Percentiles rank a stretch among this genome's conserved stretches.
phyloP scores from a whole-genome alignment of 2,888 invertebrate species.

The Rhopalosiphum nymphaeae region DNA sequence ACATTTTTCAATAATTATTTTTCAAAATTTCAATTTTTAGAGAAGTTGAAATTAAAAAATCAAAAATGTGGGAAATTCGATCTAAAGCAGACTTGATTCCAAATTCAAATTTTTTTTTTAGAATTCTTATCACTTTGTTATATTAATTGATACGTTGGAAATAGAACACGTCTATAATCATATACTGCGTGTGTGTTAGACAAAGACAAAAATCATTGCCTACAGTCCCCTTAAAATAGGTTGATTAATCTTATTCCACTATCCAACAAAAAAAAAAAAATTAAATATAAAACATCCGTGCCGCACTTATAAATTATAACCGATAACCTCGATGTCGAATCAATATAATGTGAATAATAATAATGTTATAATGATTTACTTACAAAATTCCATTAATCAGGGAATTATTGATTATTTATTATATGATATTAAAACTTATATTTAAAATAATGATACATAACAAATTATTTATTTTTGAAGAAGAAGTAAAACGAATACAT shows the following conservation, averaged over 20 bases:
- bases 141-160: no score
- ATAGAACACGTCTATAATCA: no score
- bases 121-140: no score
- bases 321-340: constrained; percentile 35
- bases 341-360: constrained; percentile 7
- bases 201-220: no score
- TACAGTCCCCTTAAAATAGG: neutral
- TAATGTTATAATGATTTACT: constrained; percentile 17
- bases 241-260: neutral
- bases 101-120: no score
- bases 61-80: no score
- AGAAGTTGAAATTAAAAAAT: no score
- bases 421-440: neutral
- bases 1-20: no score
- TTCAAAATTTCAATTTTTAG: no score
- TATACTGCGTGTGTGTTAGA: no score
- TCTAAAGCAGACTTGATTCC: no score
- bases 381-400: constrained; percentile 3
- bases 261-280: constrained; percentile 17
- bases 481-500: neutral
- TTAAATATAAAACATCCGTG: neutral
- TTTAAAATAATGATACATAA: neutral
- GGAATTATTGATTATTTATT: neutral
- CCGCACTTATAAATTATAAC: neutral
- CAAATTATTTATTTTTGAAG: constrained; percentile 10